Conservation (phyloP, 2,113 vertebrate species). For the Leucosticte australis region DNA sequence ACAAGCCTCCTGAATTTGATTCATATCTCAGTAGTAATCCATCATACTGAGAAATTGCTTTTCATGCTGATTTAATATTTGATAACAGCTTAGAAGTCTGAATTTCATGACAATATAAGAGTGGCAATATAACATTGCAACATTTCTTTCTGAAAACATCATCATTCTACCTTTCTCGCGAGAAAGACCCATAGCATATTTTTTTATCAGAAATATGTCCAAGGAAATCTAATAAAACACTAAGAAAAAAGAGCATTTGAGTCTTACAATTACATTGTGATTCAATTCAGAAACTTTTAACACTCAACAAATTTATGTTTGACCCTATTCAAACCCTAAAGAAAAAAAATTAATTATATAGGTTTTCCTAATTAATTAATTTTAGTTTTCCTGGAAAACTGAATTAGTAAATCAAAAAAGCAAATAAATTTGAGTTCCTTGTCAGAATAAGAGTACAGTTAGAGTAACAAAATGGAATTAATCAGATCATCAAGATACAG, state of each 20-base stretch:
- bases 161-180: not conserved
- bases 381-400: not conserved
- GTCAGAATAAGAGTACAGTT: not conserved
- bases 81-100: not conserved
- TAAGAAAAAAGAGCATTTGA: not conserved
- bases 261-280: not conserved
- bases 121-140: not conserved
- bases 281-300: not conserved
- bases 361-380: too few relatives aligned
- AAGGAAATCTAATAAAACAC: not conserved
- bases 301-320: not conserved
- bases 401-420: not conserved
- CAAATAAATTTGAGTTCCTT: not conserved
- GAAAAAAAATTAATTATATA: not conserved
- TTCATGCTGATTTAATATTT: not conserved
- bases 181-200: not conserved
- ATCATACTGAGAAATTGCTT: constrained; percentile 24
- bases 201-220: not conserved
- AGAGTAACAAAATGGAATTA: not conserved
- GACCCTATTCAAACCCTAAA: not conserved
- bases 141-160: not conserved
- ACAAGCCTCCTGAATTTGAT: not conserved
- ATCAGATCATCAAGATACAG: not conserved
- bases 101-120: not conserved
- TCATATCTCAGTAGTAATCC: not conserved